Evolutionary conservation across 2,113 vertebrate species (phyloP).

Genomic region (Anolis sagrei): DNA sequence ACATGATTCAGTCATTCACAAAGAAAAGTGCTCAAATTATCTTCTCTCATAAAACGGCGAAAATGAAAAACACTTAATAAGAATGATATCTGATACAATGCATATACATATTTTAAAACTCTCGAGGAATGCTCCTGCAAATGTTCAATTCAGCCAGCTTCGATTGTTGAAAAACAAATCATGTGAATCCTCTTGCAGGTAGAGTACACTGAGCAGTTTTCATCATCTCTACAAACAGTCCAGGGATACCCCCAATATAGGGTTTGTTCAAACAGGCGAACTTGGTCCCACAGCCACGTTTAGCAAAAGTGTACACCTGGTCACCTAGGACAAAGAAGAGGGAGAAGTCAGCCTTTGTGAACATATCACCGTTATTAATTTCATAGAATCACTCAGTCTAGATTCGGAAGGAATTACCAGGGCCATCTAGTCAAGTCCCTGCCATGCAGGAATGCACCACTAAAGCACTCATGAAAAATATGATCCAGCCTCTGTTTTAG

Average conservation of each 20-base stretch:
- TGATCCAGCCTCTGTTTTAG: too few relatives aligned
- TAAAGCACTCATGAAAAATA: too few relatives aligned
- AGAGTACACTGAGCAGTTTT: background rate
- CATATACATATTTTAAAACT: background rate
- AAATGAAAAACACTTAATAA: background rate
- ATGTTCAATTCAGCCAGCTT: background rate
- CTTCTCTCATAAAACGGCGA: too few relatives aligned
- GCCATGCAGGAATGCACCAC: too few relatives aligned
- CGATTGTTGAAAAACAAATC: too few relatives aligned
- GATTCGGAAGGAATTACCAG: background rate
- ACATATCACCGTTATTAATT: too few relatives aligned
- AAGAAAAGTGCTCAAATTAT: background rate
- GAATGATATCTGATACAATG: background rate
- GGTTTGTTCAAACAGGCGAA: background rate
- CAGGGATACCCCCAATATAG: background rate
- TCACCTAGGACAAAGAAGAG: background rate
- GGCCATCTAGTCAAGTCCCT: background rate
- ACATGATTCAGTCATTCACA: conserved; percentile 6
- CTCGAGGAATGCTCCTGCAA: background rate
- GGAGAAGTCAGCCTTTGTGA: background rate
- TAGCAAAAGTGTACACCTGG: background rate
- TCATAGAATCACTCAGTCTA: background rate
- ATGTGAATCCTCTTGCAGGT: background rate
- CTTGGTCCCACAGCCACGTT: conserved; percentile 18
- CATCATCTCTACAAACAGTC: background rate